A percentile compares a stretch with the other conserved stretches of the same genome.
Evolutionary conservation across 2,797 vertebrate genomes (phyloP).

Genomic region (Acipenser oxyrinchus): DNA sequence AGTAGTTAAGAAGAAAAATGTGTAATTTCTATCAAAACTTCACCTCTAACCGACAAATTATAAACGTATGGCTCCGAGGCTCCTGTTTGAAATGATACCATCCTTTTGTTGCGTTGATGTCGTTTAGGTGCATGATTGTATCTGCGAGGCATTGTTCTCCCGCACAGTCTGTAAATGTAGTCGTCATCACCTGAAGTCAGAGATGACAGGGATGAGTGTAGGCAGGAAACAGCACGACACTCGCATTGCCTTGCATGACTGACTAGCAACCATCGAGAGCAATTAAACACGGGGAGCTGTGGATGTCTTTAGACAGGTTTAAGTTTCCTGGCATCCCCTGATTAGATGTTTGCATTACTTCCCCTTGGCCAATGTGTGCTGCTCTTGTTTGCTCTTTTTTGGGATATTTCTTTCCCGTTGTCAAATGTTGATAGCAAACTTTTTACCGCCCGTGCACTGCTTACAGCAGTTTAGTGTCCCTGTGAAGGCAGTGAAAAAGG

Average conservation of each 20-base stretch:
- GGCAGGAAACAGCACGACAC: conserved; percentile 59
- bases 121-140: conserved; percentile 12
- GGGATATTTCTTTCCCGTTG: conserved; percentile 28
- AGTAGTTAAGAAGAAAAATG: conserved; percentile 5
- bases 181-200: conserved; percentile 69
- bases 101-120: background rate
- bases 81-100: background rate
- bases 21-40: conserved; percentile 12
- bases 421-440: conserved; percentile 33
- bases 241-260: conserved; percentile 62
- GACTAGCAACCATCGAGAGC: conserved; percentile 67
- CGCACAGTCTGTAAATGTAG: conserved; percentile 16
- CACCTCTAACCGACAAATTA: background rate
- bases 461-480: background rate
- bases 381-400: conserved; percentile 39
- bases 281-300: conserved; percentile 59
- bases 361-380: conserved; percentile 32
- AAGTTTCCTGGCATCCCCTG: conserved; percentile 69
- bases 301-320: conserved; percentile 74
- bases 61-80: background rate
- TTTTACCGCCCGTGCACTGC: conserved; percentile 3
- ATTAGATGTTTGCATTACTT: conserved; percentile 29
- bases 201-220: conserved; percentile 64
- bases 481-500: too few species aligned
- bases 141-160: conserved; percentile 3